A percentile compares a stretch with the other conserved stretches of the same genome.
phyloP scores from a whole-genome alignment of 2,797 vertebrate species.

The Takifugu rubripes region DNA sequence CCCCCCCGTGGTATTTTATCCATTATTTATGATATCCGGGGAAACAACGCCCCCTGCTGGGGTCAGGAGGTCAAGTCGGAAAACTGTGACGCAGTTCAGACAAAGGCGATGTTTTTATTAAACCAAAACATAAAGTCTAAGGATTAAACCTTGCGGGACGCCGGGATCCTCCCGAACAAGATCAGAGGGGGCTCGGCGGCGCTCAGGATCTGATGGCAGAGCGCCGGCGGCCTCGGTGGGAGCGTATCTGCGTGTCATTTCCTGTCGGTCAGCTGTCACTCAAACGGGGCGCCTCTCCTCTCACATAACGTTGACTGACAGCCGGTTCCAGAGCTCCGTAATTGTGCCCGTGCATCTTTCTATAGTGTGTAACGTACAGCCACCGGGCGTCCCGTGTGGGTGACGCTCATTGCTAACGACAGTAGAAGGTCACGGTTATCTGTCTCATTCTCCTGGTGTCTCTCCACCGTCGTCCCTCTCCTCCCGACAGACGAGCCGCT shows the following conservation, averaged over 20 bases:
- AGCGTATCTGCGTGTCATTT: slow-evolving; percentile 56
- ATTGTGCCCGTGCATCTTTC: slow-evolving; percentile 8
- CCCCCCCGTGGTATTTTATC: neutral
- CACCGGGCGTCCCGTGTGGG: neutral
- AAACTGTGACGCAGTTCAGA: too few species aligned
- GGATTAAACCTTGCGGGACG: too few species aligned
- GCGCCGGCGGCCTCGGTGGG: slow-evolving; percentile 4
- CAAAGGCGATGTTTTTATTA: too few species aligned
- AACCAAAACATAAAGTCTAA: too few species aligned
- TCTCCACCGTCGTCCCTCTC: slow-evolving; percentile 13
- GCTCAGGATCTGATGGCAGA: too few species aligned
- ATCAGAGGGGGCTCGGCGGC: too few species aligned
- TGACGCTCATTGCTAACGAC: slow-evolving; percentile 54
- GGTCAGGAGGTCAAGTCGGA: neutral
- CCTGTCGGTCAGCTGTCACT: slow-evolving; percentile 66
- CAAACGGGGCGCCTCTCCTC: slow-evolving; percentile 43
- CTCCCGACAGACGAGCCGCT: too few species aligned
- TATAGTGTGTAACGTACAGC: neutral
- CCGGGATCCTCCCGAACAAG: too few species aligned
- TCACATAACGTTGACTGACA: slow-evolving; percentile 48
- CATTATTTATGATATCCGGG: neutral
- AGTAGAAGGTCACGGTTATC: slow-evolving; percentile 64
- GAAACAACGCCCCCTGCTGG: neutral
- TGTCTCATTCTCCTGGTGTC: slow-evolving; percentile 32
- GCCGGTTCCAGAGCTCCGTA: slow-evolving; percentile 26